phyloP scores from a whole-genome alignment of 2,888 invertebrate genomes.

The Gastracanthus pulcherrimus region DNA sequence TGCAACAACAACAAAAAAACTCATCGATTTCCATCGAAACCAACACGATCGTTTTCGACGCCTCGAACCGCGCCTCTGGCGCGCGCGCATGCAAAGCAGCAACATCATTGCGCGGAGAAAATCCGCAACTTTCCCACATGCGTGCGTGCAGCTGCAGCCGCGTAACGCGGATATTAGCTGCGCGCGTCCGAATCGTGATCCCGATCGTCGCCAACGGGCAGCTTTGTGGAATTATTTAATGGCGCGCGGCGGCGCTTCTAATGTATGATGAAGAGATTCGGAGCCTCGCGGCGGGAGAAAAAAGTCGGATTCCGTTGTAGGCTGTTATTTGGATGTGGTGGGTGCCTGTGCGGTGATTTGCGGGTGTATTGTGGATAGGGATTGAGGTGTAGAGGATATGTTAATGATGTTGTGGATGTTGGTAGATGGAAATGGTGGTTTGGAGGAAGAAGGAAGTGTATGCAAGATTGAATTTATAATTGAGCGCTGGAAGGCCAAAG shows the following conservation, averaged over 20 bases:
- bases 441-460: not conserved
- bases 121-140: slow-evolving; percentile 47
- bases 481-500: not conserved
- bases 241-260: not conserved
- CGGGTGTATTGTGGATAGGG: too few species aligned
- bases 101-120: not conserved
- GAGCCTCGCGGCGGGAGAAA: too few species aligned
- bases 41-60: not conserved
- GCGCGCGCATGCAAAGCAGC: slow-evolving; percentile 3
- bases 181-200: slow-evolving; percentile 23
- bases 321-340: too few species aligned
- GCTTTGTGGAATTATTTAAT: not conserved
- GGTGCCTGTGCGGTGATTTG: too few species aligned
- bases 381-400: not conserved
- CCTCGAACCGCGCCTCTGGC: slow-evolving; percentile 43
- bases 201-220: slow-evolving; percentile 42
- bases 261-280: too few species aligned
- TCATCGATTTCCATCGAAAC: not conserved
- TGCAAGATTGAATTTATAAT: not conserved
- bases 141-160: too few species aligned
- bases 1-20: too few species aligned
- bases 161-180: not conserved
- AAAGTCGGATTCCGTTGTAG: too few species aligned
- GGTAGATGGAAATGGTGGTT: not conserved
- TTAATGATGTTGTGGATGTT: not conserved